These are phyloP conservation scores for Catostomus latipinnis DNA, from an alignment of 2,797 vertebrate species.

Conservation along the genomic window DNA sequence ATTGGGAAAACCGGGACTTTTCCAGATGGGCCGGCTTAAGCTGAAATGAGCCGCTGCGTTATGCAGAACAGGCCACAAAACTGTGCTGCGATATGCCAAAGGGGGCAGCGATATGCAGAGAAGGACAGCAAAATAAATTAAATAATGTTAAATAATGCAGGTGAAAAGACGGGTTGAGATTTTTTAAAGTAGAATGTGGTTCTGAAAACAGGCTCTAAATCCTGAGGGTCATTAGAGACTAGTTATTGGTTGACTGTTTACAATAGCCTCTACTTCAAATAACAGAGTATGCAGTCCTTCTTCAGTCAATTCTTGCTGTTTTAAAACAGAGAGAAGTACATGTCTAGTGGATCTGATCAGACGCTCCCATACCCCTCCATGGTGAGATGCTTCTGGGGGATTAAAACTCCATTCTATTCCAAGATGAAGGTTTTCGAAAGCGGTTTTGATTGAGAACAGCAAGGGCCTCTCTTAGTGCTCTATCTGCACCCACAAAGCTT, in stretches of 20 bases:
- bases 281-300: neutral
- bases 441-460: neutral
- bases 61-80: too few relatives aligned
- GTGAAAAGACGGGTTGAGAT: neutral
- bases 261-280: neutral
- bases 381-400: neutral
- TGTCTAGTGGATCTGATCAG: neutral
- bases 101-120: too few relatives aligned
- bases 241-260: neutral
- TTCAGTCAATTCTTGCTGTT: neutral
- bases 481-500: neutral
- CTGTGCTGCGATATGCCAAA: too few relatives aligned
- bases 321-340: neutral
- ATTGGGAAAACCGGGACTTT: too few relatives aligned
- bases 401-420: neutral
- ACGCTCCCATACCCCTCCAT: neutral
- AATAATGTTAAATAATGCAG: too few relatives aligned
- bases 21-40: too few relatives aligned
- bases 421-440: neutral
- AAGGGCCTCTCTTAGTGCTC: neutral
- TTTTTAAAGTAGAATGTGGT: neutral
- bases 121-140: too few relatives aligned
- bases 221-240: neutral
- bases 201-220: neutral
- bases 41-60: too few relatives aligned